Evolutionary conservation across 92 coral and sea anemone genomes (phyloP).

Genomic region (Paramuricea clavata): DNA sequence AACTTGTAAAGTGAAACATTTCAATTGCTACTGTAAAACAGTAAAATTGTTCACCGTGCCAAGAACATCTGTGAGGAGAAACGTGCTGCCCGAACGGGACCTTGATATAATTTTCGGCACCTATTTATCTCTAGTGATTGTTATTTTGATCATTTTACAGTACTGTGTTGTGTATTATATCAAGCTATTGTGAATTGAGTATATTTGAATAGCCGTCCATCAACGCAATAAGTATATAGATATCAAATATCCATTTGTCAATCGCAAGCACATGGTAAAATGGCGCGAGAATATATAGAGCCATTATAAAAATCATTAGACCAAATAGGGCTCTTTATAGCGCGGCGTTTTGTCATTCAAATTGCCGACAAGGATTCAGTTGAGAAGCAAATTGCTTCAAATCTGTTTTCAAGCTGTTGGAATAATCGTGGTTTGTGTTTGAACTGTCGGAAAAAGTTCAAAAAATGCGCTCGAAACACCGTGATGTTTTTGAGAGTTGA

Average conservation of each 20-base stretch:
- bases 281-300: neutral
- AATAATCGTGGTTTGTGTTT: neutral
- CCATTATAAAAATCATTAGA: neutral
- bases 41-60: too few relatives aligned
- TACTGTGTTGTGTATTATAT: neutral
- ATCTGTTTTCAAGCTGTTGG: constrained; percentile 2
- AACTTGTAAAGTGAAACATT: too few relatives aligned
- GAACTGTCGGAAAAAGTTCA: neutral
- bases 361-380: neutral
- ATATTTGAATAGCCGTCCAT: neutral
- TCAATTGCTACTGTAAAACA: too few relatives aligned
- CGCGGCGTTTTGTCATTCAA: neutral
- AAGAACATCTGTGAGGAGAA: too few relatives aligned
- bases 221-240: neutral
- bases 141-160: neutral
- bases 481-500: too few relatives aligned
- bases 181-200: neutral
- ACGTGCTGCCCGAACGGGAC: too few relatives aligned
- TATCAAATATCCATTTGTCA: neutral
- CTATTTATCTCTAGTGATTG: too few relatives aligned
- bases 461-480: too few relatives aligned
- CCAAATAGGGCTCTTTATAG: constrained; percentile 7
- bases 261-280: neutral
- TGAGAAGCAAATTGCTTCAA: neutral
- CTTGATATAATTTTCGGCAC: too few relatives aligned